These are phyloP conservation scores for Drosophila picticornis DNA, from an alignment of 2,888 invertebrate species.

Conservation along the genomic window DNA sequence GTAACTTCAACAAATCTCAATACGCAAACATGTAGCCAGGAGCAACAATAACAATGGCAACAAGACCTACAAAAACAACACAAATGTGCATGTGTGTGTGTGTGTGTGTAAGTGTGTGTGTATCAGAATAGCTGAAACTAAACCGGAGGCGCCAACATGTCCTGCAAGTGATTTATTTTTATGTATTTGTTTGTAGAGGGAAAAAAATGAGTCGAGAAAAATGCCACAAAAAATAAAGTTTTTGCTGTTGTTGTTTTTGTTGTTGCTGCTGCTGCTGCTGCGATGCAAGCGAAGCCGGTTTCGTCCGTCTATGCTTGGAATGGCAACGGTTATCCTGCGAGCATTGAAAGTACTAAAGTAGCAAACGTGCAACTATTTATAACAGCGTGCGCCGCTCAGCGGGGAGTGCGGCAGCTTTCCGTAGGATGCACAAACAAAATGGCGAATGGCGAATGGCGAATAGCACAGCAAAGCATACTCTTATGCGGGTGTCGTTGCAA, in stretches of 20 bases:
- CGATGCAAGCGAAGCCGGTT: conserved; percentile 43
- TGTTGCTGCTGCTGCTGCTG: conserved; percentile 21
- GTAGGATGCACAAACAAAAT: conserved; percentile 23
- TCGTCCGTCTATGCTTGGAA: conserved; percentile 45
- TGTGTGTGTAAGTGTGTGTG: conserved; percentile 31
- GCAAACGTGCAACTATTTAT: conserved; percentile 72
- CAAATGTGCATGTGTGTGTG: conserved; percentile 7
- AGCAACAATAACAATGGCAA: conserved; percentile 52
- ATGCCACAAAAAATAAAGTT: conserved; percentile 72
- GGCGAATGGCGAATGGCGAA: conserved; percentile 1
- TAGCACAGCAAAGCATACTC: conserved; percentile 63
- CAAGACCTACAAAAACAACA: conserved; percentile 31
- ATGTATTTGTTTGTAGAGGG: conserved; percentile 78
- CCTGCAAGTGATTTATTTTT: conserved; percentile 84
- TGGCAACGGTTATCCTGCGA: conserved; percentile 28
- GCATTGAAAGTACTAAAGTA: conserved; percentile 60
- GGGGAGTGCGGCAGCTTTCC: conserved; percentile 9
- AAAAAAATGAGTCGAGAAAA: conserved; percentile 57
- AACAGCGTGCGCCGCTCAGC: conserved; percentile 54
- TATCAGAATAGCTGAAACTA: conserved; percentile 61
- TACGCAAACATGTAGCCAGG: conserved; percentile 63
- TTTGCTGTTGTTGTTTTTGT: conserved; percentile 18
- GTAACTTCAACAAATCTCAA: conserved; percentile 73
- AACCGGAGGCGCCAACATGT: conserved; percentile 84
- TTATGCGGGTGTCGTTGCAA: conserved; percentile 66